phyloP scores from a whole-genome alignment of 2,113 vertebrate species.

The Aix galericulata region DNA sequence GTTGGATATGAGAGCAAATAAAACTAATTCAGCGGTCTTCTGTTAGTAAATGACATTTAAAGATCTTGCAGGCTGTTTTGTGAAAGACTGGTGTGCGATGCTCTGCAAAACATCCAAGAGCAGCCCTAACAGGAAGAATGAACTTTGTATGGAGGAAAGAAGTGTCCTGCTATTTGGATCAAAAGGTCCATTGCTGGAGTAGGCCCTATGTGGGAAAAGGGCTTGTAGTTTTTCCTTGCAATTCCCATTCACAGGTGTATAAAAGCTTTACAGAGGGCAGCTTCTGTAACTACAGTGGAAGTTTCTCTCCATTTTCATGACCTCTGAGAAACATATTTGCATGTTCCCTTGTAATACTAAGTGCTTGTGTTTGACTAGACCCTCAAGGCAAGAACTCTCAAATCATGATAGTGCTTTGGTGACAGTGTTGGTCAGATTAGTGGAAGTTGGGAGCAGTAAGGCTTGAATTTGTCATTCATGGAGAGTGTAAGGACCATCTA shows the following conservation, averaged over 20 bases:
- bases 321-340: not conserved
- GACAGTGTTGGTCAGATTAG: not conserved
- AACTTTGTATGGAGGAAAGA: not conserved
- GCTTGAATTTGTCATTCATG: not conserved
- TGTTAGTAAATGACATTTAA: not conserved
- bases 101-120: not conserved
- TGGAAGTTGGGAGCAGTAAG: not conserved
- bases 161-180: not conserved
- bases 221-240: not conserved
- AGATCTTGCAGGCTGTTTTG: not conserved
- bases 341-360: not conserved
- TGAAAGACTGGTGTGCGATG: not conserved
- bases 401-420: not conserved
- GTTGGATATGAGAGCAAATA: not conserved
- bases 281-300: not conserved
- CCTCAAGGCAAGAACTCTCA: not conserved
- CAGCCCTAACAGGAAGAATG: not conserved
- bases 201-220: not conserved
- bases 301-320: not conserved
- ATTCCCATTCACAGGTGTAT: not conserved
- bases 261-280: not conserved
- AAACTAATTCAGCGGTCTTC: not conserved
- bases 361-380: not conserved
- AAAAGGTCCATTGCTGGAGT: not conserved
- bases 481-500: not conserved